phyloP scores from a whole-genome alignment of 2,797 vertebrate genomes.

The Synaphobranchus kaupii region DNA sequence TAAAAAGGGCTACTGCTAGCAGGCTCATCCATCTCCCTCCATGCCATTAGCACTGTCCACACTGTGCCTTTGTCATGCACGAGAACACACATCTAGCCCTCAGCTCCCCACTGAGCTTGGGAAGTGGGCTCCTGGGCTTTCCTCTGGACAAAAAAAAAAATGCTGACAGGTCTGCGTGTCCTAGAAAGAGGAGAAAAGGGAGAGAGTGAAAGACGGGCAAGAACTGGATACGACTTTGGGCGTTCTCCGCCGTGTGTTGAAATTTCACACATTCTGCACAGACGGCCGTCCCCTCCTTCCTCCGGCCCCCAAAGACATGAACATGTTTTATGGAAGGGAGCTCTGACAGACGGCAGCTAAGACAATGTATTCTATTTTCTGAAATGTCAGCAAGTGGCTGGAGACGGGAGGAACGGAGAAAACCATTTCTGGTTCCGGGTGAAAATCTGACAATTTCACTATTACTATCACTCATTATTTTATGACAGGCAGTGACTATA shows the following conservation, averaged over 20 bases:
- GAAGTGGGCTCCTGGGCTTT: slow-evolving; percentile 25
- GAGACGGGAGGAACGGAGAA: slow-evolving; percentile 25
- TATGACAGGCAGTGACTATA: background rate
- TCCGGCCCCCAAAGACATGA: slow-evolving; percentile 42
- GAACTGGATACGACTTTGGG: slow-evolving; percentile 37
- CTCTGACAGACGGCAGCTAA: slow-evolving; percentile 38
- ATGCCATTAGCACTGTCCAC: slow-evolving; percentile 29
- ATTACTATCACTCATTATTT: background rate
- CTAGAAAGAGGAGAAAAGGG: slow-evolving; percentile 39
- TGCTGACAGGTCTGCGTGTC: slow-evolving; percentile 38
- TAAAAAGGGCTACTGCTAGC: slow-evolving; percentile 25
- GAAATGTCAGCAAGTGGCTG: background rate
- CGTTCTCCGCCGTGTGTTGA: slow-evolving; percentile 27
- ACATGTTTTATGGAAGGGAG: slow-evolving; percentile 41
- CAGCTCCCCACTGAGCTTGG: slow-evolving; percentile 2
- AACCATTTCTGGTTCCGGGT: background rate
- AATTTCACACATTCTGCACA: slow-evolving; percentile 35
- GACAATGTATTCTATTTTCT: slow-evolving; percentile 22
- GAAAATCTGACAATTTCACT: slow-evolving; percentile 7
- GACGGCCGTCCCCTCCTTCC: slow-evolving; percentile 27
- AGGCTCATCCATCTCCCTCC: slow-evolving; percentile 32
- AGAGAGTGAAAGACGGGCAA: background rate
- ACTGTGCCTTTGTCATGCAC: slow-evolving; percentile 21
- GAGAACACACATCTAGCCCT: slow-evolving; percentile 21
- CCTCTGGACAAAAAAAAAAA: slow-evolving; percentile 19